Base-by-base conservation (phyloP, 2,113 vertebrate genomes). In the Tetrao urogallus region DNA sequence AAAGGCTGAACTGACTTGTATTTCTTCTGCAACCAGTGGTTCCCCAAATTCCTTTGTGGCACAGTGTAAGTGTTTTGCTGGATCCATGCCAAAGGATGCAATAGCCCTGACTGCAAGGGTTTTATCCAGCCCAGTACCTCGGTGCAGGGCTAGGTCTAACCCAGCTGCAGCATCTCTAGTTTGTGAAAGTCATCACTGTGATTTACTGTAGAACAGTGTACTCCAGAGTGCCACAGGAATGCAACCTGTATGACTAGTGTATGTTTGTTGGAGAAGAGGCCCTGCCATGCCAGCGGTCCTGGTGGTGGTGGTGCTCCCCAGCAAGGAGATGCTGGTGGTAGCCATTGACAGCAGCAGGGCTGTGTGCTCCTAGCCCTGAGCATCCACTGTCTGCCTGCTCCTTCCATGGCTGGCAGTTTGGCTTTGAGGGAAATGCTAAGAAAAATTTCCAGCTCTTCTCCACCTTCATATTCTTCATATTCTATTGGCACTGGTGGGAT, bases 401-500 rank as follows among this genome's bases (percentile, higher is more conserved):
- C 60, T 0, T 0, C 48, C 0, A 0, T n/a, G 13, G 11, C 0
- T 58, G 60, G 8, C 58, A 80, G 48, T 40, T 90, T 13, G 1
- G 32, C 4, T 16, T 40, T 13, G 19, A 36, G 60, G 24, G 45
- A n/a, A 34, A 18, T 9, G 43, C 42, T 6, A 2, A 69, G 48
- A 52, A 47, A 36, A 30, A 11, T 87, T 48, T n/a, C 60, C 70
- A 67, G 65, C 20, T 78, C 57, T 69, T 79, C 8, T 3, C 27
- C 63, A 69, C 28, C 40, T 32, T 54, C 11, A 4, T 5, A 18
- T 2, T 0, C 19, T 65, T 60, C 67, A 19, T 43, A 82, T 10
- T 38, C 38, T 10, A 38, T 25, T 1, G 0, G 16, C 30, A 19
- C 7, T 1, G 3, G 66, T 28, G 66, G 38, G 67, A 34, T 48